phyloP scores from a whole-genome alignment of 2,797 vertebrate species.

The Loriculus beryllinus region DNA sequence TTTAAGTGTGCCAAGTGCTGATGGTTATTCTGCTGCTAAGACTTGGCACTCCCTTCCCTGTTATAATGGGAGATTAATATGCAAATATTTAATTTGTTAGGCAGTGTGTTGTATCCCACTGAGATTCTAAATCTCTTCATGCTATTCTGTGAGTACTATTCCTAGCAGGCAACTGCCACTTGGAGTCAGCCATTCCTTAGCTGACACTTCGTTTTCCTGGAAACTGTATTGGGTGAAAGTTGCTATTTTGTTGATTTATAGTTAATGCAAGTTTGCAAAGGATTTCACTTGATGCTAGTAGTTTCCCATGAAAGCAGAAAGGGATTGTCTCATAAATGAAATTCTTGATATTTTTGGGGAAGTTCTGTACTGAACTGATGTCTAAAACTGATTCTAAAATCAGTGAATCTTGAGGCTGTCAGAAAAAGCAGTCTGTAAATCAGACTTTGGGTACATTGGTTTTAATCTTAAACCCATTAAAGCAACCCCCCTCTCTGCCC shows the following conservation, averaged over 20 bases:
- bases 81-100: neutral
- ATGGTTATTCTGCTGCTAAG: neutral
- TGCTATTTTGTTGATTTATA: neutral
- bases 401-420: neutral
- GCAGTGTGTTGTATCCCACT: neutral
- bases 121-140: neutral
- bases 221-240: neutral
- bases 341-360: neutral
- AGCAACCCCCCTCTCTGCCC: neutral
- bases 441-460: neutral
- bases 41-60: fast-evolving
- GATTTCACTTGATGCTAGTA: neutral
- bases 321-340: neutral
- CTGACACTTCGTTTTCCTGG: neutral
- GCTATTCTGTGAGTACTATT: neutral
- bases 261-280: neutral
- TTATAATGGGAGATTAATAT: neutral
- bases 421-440: neutral
- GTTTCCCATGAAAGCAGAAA: neutral
- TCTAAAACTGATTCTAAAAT: neutral
- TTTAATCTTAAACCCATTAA: neutral
- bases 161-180: neutral
- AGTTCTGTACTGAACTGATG: neutral
- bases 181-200: neutral
- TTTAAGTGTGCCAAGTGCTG: neutral